These are phyloP conservation scores for Helogale parvula DNA, from an alignment of 2,113 vertebrate genomes.

Conservation along the genomic window DNA sequence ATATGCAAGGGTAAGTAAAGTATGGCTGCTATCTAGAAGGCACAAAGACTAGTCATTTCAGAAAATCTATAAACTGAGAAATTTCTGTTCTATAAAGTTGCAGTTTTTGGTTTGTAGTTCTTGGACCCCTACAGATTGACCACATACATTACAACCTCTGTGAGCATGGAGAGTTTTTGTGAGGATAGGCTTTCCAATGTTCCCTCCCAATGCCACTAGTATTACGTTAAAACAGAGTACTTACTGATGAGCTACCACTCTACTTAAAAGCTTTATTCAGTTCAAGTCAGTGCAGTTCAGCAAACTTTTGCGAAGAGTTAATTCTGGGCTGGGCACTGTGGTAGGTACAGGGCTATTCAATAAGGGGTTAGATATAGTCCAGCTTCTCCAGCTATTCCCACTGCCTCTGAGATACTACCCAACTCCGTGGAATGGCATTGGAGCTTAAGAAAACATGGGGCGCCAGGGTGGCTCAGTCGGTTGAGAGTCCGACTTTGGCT, in stretches of 20 bases:
- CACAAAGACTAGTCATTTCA: not conserved
- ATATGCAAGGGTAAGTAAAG: not conserved
- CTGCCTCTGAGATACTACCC: not conserved
- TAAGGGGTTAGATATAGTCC: not conserved
- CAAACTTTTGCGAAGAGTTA: not conserved
- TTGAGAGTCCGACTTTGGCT: too few species aligned
- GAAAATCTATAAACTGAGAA: not conserved
- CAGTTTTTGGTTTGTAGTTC: not conserved
- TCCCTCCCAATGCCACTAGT: not conserved
- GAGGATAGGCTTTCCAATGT: not conserved
- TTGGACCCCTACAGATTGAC: not conserved
- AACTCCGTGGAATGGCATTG: not conserved
- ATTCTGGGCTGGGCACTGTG: not conserved
- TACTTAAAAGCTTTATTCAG: not conserved
- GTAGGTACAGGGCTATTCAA: not conserved
- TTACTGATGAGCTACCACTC: not conserved
- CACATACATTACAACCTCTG: not conserved
- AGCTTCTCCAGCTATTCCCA: not conserved
- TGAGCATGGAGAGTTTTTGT: not conserved
- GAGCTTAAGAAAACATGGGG: not conserved
- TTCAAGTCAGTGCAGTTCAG: not conserved
- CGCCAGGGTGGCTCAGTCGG: too few species aligned
- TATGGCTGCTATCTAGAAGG: not conserved
- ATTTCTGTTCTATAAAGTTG: not conserved
- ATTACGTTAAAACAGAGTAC: not conserved